These are phyloP conservation scores for Pseudomyrmex dendroicus DNA, from an alignment of 1,140 invertebrate genomes.

Conservation along the genomic window DNA sequence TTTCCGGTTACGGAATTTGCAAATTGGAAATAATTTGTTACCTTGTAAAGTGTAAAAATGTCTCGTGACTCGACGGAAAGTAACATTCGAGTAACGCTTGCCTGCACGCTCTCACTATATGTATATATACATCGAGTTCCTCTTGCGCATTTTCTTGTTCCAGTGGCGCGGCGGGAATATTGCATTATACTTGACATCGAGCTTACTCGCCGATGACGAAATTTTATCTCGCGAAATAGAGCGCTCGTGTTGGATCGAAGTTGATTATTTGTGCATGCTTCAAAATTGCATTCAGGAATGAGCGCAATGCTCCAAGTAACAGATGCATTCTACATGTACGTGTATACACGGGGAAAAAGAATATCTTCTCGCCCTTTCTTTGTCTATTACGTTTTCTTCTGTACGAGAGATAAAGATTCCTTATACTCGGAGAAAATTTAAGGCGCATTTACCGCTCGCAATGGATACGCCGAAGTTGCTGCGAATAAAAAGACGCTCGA, in stretches of 20 bases:
- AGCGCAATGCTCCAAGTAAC: constrained; percentile 12
- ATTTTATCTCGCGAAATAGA: constrained; percentile 52
- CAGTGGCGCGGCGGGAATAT: constrained; percentile 24
- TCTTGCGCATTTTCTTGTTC: constrained; percentile 34
- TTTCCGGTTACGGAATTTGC: constrained; percentile 34
- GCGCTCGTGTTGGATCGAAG: constrained; percentile 43
- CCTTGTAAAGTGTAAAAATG: constrained; percentile 29
- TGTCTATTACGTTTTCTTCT: background rate
- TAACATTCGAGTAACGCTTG: background rate
- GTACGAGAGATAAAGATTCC: background rate
- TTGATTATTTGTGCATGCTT: constrained; percentile 44
- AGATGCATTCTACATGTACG: constrained; percentile 1
- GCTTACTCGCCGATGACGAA: constrained; percentile 31
- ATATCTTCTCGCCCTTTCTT: background rate
- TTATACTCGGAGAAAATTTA: background rate
- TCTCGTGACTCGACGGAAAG: background rate
- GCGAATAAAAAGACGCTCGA: background rate
- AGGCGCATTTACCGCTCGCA: background rate
- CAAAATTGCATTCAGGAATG: constrained; percentile 41
- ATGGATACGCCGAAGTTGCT: background rate
- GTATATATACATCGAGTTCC: background rate
- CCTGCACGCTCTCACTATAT: background rate
- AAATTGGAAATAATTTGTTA: constrained; percentile 41
- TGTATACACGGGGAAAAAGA: no score
- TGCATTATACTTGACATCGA: constrained; percentile 40